These are phyloP conservation scores for Sebastiscus albofasciatus DNA, from an alignment of 2,797 vertebrate genomes.

Conservation along the genomic window DNA sequence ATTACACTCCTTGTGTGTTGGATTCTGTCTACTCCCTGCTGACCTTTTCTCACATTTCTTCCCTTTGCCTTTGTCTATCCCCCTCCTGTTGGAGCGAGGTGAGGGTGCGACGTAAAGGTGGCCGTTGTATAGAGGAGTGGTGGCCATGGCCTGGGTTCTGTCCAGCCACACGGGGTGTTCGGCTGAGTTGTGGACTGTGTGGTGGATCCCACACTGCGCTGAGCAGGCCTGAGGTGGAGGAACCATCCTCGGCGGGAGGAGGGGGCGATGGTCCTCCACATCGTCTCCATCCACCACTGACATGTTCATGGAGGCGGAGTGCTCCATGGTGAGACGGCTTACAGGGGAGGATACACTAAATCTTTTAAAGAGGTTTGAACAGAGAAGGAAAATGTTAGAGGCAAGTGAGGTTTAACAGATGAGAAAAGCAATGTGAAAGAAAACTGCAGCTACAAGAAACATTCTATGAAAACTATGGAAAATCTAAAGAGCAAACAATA, in stretches of 20 bases:
- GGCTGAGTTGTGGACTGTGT: constrained; percentile 14
- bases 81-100: constrained; percentile 51
- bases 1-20: constrained; percentile 54
- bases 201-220: constrained; percentile 72
- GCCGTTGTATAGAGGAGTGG: constrained; percentile 76
- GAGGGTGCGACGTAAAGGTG: constrained; percentile 62
- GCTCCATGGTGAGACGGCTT: constrained; percentile 63
- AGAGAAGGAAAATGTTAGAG: constrained; percentile 3
- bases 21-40: constrained; percentile 24
- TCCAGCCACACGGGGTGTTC: constrained; percentile 72
- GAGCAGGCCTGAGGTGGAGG: constrained; percentile 62
- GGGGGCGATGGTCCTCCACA: constrained; percentile 71
- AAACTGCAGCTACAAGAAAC: background rate
- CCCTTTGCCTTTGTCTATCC: constrained; percentile 65
- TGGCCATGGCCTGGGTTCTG: constrained; percentile 70
- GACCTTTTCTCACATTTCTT: constrained; percentile 59
- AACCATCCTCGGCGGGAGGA: constrained; percentile 57
- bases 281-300: constrained; percentile 68
- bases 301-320: constrained; percentile 70
- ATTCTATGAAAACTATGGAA: background rate
- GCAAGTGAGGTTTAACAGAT: background rate
- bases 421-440: background rate
- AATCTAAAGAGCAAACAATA: background rate
- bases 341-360: background rate
- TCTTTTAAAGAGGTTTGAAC: constrained; percentile 28